Evolutionary conservation across 2,888 invertebrate species (phyloP).

Genomic region (Lycia hirtaria): DNA sequence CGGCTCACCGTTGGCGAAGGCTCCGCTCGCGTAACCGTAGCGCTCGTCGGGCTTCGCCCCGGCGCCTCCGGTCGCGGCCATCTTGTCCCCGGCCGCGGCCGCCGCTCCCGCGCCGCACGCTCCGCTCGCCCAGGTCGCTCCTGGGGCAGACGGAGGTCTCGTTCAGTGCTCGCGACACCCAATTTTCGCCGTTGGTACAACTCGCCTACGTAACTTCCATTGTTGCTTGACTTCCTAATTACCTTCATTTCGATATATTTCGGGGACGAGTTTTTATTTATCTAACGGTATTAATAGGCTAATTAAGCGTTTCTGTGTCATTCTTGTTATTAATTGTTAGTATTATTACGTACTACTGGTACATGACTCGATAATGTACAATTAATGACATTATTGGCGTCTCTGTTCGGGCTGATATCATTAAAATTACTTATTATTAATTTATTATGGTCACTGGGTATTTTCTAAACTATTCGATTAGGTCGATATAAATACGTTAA

Average conservation of each 20-base stretch:
- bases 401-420: slow-evolving; percentile 54
- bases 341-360: slow-evolving; percentile 67
- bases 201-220: slow-evolving; percentile 42
- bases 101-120: slow-evolving; percentile 45
- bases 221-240: slow-evolving; percentile 39
- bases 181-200: slow-evolving; percentile 32
- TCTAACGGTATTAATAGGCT: slow-evolving; percentile 52
- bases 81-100: slow-evolving; percentile 53
- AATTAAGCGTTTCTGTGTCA: slow-evolving; percentile 64
- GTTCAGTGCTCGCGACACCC: slow-evolving; percentile 65
- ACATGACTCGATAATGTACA: slow-evolving; percentile 75
- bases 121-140: slow-evolving; percentile 75
- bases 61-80: slow-evolving; percentile 41
- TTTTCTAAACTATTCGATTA: slow-evolving; percentile 51
- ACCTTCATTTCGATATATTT: slow-evolving; percentile 39
- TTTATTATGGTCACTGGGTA: slow-evolving; percentile 58
- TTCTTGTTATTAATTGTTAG: slow-evolving; percentile 74
- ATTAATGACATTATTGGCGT: slow-evolving; percentile 65
- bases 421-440: slow-evolving; percentile 57
- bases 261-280: slow-evolving; percentile 48
- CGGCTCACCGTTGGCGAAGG: slow-evolving; percentile 69
- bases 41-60: slow-evolving; percentile 48
- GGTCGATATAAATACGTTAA: too few relatives aligned
- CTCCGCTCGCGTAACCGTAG: slow-evolving; percentile 48
- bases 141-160: slow-evolving; percentile 81